Evolutionary conservation across 2,797 vertebrate species (phyloP).

Genomic region (Chelmon rostratus): DNA sequence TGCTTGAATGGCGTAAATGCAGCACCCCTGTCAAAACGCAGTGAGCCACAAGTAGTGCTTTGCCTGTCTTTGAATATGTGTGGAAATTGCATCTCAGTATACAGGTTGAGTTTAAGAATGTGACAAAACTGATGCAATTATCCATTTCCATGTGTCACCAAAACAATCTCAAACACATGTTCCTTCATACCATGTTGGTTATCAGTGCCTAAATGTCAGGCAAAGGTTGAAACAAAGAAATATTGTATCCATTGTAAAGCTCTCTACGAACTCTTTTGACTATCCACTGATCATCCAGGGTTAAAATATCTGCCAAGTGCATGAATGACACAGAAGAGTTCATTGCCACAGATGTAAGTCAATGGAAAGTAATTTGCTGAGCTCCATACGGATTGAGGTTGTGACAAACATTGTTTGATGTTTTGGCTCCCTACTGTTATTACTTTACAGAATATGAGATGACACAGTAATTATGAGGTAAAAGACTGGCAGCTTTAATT

Average conservation of each 20-base stretch:
- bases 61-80: neutral
- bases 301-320: slow-evolving; percentile 85
- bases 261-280: slow-evolving; percentile 87
- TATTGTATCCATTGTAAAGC: slow-evolving; percentile 57
- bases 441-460: slow-evolving; percentile 66
- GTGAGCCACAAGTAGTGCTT: neutral
- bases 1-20: neutral
- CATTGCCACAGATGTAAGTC: slow-evolving; percentile 87
- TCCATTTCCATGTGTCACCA: neutral
- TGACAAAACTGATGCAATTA: neutral
- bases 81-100: neutral
- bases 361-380: slow-evolving; percentile 59
- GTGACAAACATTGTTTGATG: slow-evolving; percentile 67
- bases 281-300: slow-evolving; percentile 85
- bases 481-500: slow-evolving; percentile 72
- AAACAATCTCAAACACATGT: neutral
- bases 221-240: no score
- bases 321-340: slow-evolving; percentile 87
- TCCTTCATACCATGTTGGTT: neutral
- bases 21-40: neutral
- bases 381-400: slow-evolving; percentile 43
- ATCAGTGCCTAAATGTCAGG: neutral
- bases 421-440: slow-evolving; percentile 66
- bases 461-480: slow-evolving; percentile 68
- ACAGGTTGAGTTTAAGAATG: neutral